Conservation (phyloP, 2,888 invertebrate species). For the Arenicola marina region DNA sequence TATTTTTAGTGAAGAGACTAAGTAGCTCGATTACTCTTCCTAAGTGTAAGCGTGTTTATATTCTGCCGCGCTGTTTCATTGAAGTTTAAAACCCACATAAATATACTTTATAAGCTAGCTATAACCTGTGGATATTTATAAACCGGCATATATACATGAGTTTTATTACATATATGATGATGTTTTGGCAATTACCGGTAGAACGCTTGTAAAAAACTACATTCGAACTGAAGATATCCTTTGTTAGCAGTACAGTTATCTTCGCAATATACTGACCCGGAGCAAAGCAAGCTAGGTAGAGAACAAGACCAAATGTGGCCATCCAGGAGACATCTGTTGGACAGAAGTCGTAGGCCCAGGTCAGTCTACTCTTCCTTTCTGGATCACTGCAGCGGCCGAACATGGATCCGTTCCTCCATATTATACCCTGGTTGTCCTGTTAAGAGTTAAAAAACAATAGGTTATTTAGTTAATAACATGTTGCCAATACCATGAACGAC, state of each 20-base stretch:
- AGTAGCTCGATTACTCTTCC: too few species aligned
- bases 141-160: too few species aligned
- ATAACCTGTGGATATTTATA: not conserved
- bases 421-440: conserved; percentile 64
- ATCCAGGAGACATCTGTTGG: conserved; percentile 58
- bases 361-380: conserved; percentile 4
- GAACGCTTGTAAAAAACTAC: not conserved
- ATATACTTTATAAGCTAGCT: not conserved
- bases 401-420: conserved; percentile 1
- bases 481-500: too few species aligned
- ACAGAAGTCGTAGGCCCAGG: conserved; percentile 62
- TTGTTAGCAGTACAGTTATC: not conserved
- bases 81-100: too few species aligned
- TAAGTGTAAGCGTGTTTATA: too few species aligned
- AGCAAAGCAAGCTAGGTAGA: conserved; percentile 62
- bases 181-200: too few species aligned
- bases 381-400: conserved; percentile 12
- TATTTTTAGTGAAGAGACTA: too few species aligned
- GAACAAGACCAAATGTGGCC: conserved; percentile 54
- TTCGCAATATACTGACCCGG: conserved; percentile 48
- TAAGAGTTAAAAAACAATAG: too few species aligned
- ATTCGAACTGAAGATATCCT: not conserved
- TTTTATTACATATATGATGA: too few species aligned
- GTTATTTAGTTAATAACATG: too few species aligned
- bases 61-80: too few species aligned